phyloP scores from a whole-genome alignment of 2,113 vertebrate genomes.

The Elaphurus davidianus region DNA sequence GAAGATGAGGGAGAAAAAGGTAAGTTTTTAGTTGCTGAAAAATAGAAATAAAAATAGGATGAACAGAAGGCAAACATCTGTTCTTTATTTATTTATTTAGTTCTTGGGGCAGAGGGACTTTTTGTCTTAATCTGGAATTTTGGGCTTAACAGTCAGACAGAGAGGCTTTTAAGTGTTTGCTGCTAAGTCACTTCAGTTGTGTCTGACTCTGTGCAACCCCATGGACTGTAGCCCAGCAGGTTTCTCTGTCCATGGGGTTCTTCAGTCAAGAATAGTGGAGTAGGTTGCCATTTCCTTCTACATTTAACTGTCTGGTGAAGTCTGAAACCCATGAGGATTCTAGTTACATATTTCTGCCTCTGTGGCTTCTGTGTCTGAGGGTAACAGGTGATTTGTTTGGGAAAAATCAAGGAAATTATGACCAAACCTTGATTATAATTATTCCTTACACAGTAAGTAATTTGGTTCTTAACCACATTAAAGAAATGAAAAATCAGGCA shows the following conservation, averaged over 20 bases:
- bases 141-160: neutral
- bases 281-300: neutral
- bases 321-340: neutral
- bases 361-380: neutral
- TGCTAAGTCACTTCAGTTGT: neutral
- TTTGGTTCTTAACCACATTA: neutral
- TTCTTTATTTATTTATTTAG: neutral
- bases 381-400: neutral
- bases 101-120: neutral
- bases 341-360: neutral
- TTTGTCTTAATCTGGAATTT: neutral
- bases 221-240: neutral
- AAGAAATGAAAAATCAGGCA: neutral
- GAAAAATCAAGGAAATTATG: neutral
- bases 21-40: neutral
- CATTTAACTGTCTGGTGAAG: neutral
- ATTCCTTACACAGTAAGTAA: neutral
- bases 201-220: neutral
- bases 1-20: neutral
- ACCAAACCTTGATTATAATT: neutral
- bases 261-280: neutral
- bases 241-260: neutral
- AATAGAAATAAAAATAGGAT: neutral
- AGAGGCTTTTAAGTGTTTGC: neutral
- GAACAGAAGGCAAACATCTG: neutral